These are phyloP conservation scores for Acleris cristana DNA, from an alignment of 2,888 invertebrate species.

Conservation along the genomic window DNA sequence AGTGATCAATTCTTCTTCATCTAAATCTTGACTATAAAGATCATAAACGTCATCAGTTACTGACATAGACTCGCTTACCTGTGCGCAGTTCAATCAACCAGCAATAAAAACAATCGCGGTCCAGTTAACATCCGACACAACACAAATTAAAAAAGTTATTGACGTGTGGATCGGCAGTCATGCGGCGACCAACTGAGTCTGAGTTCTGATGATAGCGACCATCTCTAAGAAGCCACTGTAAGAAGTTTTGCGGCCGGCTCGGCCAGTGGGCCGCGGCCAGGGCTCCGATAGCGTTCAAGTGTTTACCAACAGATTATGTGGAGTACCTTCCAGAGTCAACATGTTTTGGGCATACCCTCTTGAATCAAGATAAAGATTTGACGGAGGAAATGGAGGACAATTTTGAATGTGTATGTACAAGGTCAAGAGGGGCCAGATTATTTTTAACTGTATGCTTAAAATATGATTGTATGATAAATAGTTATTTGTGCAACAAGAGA, in stretches of 20 bases:
- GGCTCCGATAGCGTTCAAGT: not conserved
- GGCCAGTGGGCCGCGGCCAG: not conserved
- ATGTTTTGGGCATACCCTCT: too few relatives aligned
- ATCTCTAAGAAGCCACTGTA: not conserved
- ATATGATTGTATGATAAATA: too few relatives aligned
- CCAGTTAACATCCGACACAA: constrained; percentile 21
- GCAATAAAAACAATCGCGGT: constrained; percentile 7
- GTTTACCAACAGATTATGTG: not conserved
- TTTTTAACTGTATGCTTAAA: too few relatives aligned
- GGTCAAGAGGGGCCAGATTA: too few relatives aligned
- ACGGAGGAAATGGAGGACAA: too few relatives aligned
- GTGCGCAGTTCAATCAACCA: constrained; percentile 21
- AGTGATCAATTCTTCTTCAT: too few relatives aligned
- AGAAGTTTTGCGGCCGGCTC: too few relatives aligned
- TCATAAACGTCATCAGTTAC: too few relatives aligned
- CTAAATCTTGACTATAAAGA: too few relatives aligned
- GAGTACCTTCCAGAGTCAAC: constrained; percentile 1
- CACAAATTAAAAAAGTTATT: constrained; percentile 9
- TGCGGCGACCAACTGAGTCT: constrained; percentile 17
- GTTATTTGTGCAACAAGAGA: too few relatives aligned
- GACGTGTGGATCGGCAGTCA: constrained; percentile 18
- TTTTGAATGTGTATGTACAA: too few relatives aligned
- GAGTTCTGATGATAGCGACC: constrained; percentile 5
- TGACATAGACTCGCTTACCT: constrained; percentile 5
- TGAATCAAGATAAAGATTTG: too few relatives aligned